A percentile compares a stretch with the other conserved stretches of the same genome.
Conservation (phyloP, 2,888 invertebrate species). For the Oscheius sp. region DNA sequence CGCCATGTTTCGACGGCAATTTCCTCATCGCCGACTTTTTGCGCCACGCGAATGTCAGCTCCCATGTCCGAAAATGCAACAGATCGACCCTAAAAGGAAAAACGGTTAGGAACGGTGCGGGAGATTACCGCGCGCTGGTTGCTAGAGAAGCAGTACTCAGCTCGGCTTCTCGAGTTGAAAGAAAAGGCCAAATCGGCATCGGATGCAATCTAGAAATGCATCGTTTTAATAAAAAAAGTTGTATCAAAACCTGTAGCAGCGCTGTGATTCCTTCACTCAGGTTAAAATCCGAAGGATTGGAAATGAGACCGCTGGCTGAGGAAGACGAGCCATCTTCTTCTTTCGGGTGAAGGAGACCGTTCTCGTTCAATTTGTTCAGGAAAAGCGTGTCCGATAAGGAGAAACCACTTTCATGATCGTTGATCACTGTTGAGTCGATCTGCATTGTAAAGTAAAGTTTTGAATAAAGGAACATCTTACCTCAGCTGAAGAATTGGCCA, state of each 20-base stretch:
- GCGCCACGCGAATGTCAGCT: conserved; percentile 52
- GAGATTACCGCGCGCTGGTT: conserved; percentile 47
- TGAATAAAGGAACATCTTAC: conserved; percentile 37
- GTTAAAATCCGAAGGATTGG: conserved; percentile 48
- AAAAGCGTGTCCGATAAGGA: conserved; percentile 50
- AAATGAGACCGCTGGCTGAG: conserved; percentile 45
- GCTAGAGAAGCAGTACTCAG: conserved; percentile 60
- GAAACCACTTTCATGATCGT: conserved; percentile 40
- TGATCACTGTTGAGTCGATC: conserved; percentile 21
- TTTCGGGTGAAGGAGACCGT: conserved; percentile 39
- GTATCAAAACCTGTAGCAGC: conserved; percentile 43
- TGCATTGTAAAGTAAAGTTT: neutral
- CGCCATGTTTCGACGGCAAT: conserved; percentile 57
- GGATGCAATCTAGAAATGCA: conserved; percentile 50
- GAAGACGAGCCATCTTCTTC: conserved; percentile 56
- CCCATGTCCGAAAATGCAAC: conserved; percentile 57
- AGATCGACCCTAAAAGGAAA: conserved; percentile 52
- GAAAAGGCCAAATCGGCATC: conserved; percentile 60
- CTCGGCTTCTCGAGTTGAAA: conserved; percentile 54
- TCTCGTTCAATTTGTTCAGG: conserved; percentile 48
- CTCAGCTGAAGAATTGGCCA: conserved; percentile 49
- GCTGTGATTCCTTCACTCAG: conserved; percentile 54
- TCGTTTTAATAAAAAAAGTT: conserved; percentile 11
- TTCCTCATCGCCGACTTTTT: conserved; percentile 55
- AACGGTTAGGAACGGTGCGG: neutral